Evolutionary conservation across 1,140 invertebrate species (phyloP).

Genomic region (Bombus balteatus): DNA sequence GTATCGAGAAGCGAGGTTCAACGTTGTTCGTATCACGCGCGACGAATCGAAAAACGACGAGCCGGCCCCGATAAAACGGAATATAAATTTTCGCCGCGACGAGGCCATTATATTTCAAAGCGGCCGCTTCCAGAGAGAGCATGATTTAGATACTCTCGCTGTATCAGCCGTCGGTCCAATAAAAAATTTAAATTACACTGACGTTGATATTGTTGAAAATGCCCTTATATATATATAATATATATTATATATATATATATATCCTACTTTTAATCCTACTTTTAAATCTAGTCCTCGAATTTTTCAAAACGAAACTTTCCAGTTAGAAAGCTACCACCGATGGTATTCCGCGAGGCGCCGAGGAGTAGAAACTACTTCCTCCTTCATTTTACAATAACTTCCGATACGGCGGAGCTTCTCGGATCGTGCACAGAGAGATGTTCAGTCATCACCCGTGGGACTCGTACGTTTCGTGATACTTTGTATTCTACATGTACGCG

Average conservation of each 20-base stretch:
- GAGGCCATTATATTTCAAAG: slow-evolving; percentile 51
- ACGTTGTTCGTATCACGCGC: slow-evolving; percentile 11
- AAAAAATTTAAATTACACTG: slow-evolving; percentile 37
- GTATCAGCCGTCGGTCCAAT: slow-evolving; percentile 31
- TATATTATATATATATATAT: too few species aligned
- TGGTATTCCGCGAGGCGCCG: too few species aligned
- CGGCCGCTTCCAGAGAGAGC: not conserved
- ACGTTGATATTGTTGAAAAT: slow-evolving; percentile 23
- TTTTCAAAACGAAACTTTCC: not conserved
- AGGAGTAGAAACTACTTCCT: not conserved
- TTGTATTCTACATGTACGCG: slow-evolving; percentile 74
- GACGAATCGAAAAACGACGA: slow-evolving; percentile 43
- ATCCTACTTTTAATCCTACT: not conserved
- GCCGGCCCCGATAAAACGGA: slow-evolving; percentile 29
- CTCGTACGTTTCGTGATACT: slow-evolving; percentile 66
- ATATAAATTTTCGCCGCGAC: slow-evolving; percentile 45
- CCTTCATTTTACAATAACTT: slow-evolving; percentile 52
- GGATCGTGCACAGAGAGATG: slow-evolving; percentile 15
- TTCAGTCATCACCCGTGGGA: slow-evolving; percentile 63
- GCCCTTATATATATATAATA: too few species aligned
- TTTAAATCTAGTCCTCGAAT: not conserved
- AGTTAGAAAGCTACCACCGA: too few species aligned
- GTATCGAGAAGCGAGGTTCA: not conserved
- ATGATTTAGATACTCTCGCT: slow-evolving; percentile 36
- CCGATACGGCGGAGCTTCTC: slow-evolving; percentile 17